phyloP scores from a whole-genome alignment of 2,113 vertebrate genomes.

The Sphaerodactylus townsendi region DNA sequence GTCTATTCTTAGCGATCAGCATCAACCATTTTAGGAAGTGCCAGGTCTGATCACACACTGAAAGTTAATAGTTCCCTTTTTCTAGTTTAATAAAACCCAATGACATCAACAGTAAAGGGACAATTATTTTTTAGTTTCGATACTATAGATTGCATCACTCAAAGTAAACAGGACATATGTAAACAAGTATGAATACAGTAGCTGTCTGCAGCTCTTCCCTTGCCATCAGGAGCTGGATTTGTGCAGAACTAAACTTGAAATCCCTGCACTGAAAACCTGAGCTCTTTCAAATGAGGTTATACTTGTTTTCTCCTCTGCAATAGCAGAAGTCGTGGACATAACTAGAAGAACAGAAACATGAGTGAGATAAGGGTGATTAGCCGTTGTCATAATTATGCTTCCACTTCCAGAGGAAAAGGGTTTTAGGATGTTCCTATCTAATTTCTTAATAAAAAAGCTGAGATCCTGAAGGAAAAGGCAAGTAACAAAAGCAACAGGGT shows the following conservation, averaged over 20 bases:
- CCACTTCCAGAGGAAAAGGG: slow-evolving; percentile 20
- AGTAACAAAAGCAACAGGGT: not conserved
- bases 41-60: not conserved
- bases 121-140: not conserved
- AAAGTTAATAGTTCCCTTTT: not conserved
- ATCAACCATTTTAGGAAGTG: not conserved
- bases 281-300: not conserved
- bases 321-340: not conserved
- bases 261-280: too few species aligned
- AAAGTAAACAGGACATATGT: not conserved
- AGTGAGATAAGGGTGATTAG: not conserved
- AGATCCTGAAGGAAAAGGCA: slow-evolving; percentile 16
- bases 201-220: not conserved
- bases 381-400: not conserved
- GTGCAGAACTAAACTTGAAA: not conserved
- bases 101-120: not conserved
- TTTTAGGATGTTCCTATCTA: slow-evolving; percentile 44
- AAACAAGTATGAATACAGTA: not conserved
- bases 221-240: not conserved
- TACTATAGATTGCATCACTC: not conserved
- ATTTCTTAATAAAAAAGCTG: slow-evolving; percentile 38
- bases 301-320: too few species aligned
- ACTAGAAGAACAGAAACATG: not conserved
- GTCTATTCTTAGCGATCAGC: not conserved
- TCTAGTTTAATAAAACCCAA: not conserved